Conservation (phyloP, 2,888 invertebrate genomes). For the Empis stercorea region DNA sequence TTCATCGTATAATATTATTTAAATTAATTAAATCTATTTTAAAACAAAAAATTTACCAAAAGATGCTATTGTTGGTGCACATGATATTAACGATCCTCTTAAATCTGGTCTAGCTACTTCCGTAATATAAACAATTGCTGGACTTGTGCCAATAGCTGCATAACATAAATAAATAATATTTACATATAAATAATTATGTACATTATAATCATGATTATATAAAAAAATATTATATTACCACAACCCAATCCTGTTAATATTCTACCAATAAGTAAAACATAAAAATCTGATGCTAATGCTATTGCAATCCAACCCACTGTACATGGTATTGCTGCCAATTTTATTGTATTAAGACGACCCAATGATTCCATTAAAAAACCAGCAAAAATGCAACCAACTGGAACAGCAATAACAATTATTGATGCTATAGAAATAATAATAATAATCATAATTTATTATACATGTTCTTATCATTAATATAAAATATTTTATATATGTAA, state of each 20-base stretch:
- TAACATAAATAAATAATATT: not conserved
- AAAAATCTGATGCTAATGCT: slow-evolving; percentile 38
- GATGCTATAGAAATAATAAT: slow-evolving; percentile 36
- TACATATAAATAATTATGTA: slow-evolving; percentile 1
- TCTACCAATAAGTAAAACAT: slow-evolving; percentile 40
- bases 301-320: slow-evolving; percentile 43
- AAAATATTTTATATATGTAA: too few relatives aligned
- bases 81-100: slow-evolving; percentile 45
- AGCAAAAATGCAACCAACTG: slow-evolving; percentile 40
- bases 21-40: not conserved
- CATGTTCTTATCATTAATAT: not conserved
- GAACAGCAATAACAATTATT: slow-evolving; percentile 42
- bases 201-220: not conserved
- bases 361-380: slow-evolving; percentile 44
- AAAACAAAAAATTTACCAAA: slow-evolving; percentile 36
- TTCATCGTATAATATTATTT: too few relatives aligned
- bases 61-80: slow-evolving; percentile 45
- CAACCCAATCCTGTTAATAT: slow-evolving; percentile 43
- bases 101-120: slow-evolving; percentile 47
- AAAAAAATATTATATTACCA: slow-evolving; percentile 23
- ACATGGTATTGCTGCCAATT: slow-evolving; percentile 42
- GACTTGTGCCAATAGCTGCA: slow-evolving; percentile 43
- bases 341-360: slow-evolving; percentile 43
- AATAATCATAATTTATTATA: not conserved
- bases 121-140: slow-evolving; percentile 48